Evolutionary conservation across 2,888 invertebrate species (phyloP), one percentile per base, ranked within the genome.

Genomic region (Dolichomitus sp.): DNA sequence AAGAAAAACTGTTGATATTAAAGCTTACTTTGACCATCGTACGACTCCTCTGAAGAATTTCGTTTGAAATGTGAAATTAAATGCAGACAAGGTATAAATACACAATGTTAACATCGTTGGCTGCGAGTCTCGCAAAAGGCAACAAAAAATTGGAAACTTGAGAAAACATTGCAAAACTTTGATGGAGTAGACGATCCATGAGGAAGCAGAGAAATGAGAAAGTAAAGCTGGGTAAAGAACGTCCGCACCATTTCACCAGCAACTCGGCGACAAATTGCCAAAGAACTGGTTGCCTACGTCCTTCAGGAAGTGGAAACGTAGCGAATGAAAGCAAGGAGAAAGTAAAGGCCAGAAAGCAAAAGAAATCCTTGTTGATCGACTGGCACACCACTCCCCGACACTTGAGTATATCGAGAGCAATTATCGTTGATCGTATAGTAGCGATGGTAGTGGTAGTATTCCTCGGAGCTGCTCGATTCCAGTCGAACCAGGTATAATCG

Each of bases 351-450:
- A 61, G 48, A 61, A 61, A 74, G 66, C 57, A 73, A 42, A 80
- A 68, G 42, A 74, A 80, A 68, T 68, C 68, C 59, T 61, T 80
- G 68, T 80, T 74, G 68, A 73, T 73, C 68, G 73, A 73, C 68
- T 52, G 52, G 61, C 68, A 68, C 59, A 42, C 77, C 69, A 69
- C 70, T 54, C 61, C 68, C 52, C 50, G 68, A 74, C 68, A 74
- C 79, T 74, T 68, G 73, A 68, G 42, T 52, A 68, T 73, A 73
- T 80, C 68, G 61, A 80, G 73, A 74, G 73, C 79, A 80, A 80
- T 80, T 80, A 80, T 74, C 79, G 79, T 80, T 80, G 33, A 48
- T 73, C 66, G 59, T 57, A 50, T 57, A 65, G 23, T 37, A 11
- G 30, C 5, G 9, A 23, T 50, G 19, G 63, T 33, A 14, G 12